These are phyloP conservation scores for Puma concolor DNA, from an alignment of 2,113 vertebrate species.

Conservation along the genomic window DNA sequence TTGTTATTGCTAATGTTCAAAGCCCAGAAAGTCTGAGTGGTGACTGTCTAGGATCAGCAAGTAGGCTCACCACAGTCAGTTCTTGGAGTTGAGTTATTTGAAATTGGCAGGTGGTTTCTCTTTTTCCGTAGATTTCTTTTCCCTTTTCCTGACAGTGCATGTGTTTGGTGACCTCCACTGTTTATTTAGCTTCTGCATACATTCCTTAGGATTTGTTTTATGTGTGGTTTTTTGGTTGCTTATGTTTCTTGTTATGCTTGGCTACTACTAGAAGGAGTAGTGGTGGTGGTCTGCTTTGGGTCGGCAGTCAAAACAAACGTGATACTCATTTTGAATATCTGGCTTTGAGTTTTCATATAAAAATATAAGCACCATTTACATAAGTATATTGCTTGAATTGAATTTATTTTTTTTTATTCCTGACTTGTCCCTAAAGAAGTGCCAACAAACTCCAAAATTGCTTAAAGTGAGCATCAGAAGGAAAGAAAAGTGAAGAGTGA, in stretches of 20 bases:
- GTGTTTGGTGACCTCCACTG: slow-evolving; percentile 77
- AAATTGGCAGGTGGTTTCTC: slow-evolving; percentile 80
- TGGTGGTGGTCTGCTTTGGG: slow-evolving; percentile 77
- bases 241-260: slow-evolving; percentile 81
- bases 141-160: slow-evolving; percentile 78
- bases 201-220: slow-evolving; percentile 81
- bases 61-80: slow-evolving; percentile 63
- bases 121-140: slow-evolving; percentile 75
- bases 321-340: slow-evolving; percentile 82
- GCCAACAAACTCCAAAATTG: slow-evolving; percentile 51
- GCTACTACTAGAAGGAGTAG: slow-evolving; percentile 73
- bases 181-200: slow-evolving; percentile 82
- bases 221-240: slow-evolving; percentile 79
- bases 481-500: neutral
- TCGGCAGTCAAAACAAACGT: slow-evolving; percentile 80
- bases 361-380: slow-evolving; percentile 79
- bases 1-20: slow-evolving; percentile 77
- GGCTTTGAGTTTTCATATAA: slow-evolving; percentile 70
- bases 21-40: slow-evolving; percentile 57
- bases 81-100: slow-evolving; percentile 72
- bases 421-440: slow-evolving; percentile 34
- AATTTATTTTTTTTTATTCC: slow-evolving; percentile 66
- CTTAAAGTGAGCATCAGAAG: slow-evolving; percentile 21
- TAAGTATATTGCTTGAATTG: slow-evolving; percentile 67
- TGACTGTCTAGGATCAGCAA: slow-evolving; percentile 62